A percentile compares a stretch with the other conserved stretches of the same genome.
phyloP scores from a whole-genome alignment of 2,113 vertebrate species.

The Tangachromis dhanisi region DNA sequence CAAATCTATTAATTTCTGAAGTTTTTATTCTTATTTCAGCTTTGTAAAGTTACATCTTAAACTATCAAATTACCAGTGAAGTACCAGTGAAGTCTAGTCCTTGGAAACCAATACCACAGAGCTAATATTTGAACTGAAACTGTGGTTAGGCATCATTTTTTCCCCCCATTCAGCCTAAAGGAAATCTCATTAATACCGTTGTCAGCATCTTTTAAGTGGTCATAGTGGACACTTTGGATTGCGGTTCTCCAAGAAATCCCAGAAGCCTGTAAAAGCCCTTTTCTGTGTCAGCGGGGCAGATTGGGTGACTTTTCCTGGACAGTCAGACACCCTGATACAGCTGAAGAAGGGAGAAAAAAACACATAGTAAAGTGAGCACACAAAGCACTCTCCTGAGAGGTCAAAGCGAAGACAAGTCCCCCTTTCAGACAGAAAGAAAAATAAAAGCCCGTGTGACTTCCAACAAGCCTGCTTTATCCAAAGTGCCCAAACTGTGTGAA shows the following conservation, averaged over 20 bases:
- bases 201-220: slow-evolving; percentile 7
- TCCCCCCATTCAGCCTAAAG: not conserved
- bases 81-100: not conserved
- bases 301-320: slow-evolving; percentile 43
- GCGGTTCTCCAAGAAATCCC: slow-evolving; percentile 30
- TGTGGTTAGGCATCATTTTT: not conserved
- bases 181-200: slow-evolving; percentile 39
- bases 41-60: not conserved
- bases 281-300: slow-evolving; percentile 32
- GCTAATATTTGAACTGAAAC: not conserved
- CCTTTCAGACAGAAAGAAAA: slow-evolving; percentile 45
- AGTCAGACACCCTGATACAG: slow-evolving; percentile 38
- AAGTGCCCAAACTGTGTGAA: slow-evolving; percentile 37
- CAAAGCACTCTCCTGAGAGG: slow-evolving; percentile 50
- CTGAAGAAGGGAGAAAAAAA: not conserved
- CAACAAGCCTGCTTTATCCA: slow-evolving; percentile 32
- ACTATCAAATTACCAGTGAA: not conserved
- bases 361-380: slow-evolving; percentile 35
- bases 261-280: slow-evolving; percentile 39
- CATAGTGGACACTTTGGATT: slow-evolving; percentile 15
- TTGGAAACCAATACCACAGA: not conserved
- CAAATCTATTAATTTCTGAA: not conserved
- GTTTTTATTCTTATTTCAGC: not conserved
- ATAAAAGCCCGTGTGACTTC: slow-evolving; percentile 53
- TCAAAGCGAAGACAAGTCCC: slow-evolving; percentile 47